These are phyloP conservation scores for Myotis yumanensis DNA, from an alignment of 2,113 vertebrate genomes.

Conservation along the genomic window DNA sequence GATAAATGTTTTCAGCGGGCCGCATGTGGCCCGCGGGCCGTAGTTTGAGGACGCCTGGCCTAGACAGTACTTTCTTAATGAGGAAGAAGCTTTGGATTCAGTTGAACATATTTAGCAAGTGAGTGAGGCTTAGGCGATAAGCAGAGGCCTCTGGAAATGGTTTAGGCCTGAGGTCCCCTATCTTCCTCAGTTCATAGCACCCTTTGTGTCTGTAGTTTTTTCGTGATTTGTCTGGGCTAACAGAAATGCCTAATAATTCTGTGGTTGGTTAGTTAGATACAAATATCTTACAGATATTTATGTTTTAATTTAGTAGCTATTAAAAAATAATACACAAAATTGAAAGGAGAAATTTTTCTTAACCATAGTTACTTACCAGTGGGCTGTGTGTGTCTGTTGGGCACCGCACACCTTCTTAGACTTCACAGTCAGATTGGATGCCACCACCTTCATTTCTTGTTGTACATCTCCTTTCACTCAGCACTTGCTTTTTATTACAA, in stretches of 20 bases:
- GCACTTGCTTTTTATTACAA: neutral
- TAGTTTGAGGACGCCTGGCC: neutral
- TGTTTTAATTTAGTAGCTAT: neutral
- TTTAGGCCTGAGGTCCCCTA: neutral
- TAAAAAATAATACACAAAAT: neutral
- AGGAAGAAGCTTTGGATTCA: neutral
- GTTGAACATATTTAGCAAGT: neutral
- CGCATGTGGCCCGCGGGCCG: too few relatives aligned
- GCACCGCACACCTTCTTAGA: neutral
- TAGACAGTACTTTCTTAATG: neutral
- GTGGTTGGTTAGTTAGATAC: neutral
- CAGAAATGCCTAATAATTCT: neutral
- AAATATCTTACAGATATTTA: neutral
- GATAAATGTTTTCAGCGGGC: too few relatives aligned
- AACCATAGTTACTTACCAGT: neutral
- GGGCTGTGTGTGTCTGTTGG: neutral
- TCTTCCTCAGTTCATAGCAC: neutral
- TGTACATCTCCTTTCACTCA: neutral
- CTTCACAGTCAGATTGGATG: neutral
- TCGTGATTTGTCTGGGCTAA: neutral
- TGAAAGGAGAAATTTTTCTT: slow-evolving; percentile 30
- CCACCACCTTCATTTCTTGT: neutral
- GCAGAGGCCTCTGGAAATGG: neutral
- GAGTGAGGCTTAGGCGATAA: neutral
- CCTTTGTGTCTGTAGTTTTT: neutral